These are phyloP conservation scores for Antheraea pernyi DNA, from an alignment of 1,140 invertebrate species.

Conservation along the genomic window DNA sequence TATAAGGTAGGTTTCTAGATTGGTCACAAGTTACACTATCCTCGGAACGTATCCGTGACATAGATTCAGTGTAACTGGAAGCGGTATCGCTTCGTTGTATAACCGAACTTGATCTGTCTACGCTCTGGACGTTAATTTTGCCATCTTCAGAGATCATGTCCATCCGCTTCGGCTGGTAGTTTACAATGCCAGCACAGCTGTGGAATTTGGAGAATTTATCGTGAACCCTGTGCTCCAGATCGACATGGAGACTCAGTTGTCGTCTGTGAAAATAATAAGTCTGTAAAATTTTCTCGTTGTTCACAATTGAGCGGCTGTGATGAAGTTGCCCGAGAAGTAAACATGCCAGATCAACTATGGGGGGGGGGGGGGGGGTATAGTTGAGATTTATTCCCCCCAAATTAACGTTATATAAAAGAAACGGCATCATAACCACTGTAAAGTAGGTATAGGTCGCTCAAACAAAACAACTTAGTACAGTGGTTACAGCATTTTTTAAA, in stretches of 20 bases:
- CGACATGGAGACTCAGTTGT: conserved; percentile 49
- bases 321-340: too few species aligned
- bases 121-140: conserved; percentile 22
- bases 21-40: conserved; percentile 42
- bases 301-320: too few species aligned
- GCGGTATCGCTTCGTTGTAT: neutral
- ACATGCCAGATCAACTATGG: too few species aligned
- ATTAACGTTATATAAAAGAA: too few species aligned
- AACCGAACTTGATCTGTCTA: conserved; percentile 8
- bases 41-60: conserved; percentile 25
- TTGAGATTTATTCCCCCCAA: too few species aligned
- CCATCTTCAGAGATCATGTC: conserved; percentile 32
- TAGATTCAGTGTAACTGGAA: neutral
- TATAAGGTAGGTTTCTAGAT: conserved; percentile 54
- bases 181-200: conserved; percentile 50
- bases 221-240: conserved; percentile 41
- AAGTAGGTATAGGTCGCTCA: too few species aligned
- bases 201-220: conserved; percentile 54
- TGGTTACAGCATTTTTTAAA: too few species aligned
- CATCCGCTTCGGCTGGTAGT: conserved; percentile 11
- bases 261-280: conserved; percentile 39
- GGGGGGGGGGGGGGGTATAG: too few species aligned
- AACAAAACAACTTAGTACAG: too few species aligned
- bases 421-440: too few species aligned
- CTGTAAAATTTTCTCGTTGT: too few species aligned